Evolutionary conservation across 2,888 invertebrate species (phyloP), one percentile per base, ranked within the genome.

Genomic region (Tuta absoluta): DNA sequence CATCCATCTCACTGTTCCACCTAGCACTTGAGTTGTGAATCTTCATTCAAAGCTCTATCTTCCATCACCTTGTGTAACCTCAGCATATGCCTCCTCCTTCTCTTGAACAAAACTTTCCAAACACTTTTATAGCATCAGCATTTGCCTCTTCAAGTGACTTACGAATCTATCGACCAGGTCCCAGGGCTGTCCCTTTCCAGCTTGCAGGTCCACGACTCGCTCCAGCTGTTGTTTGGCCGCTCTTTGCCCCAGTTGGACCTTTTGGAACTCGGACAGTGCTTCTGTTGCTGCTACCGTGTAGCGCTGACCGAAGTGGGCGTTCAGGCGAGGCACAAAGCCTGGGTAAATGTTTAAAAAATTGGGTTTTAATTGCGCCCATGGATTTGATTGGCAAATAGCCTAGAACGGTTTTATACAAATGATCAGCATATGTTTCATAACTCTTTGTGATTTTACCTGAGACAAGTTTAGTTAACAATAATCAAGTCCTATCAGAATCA

Each of bases 231-330:
- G 93, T 37, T 90, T 81, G 1, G 93, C 94, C 11, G 93, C 93
- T 66, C 93, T 89, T 65, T 94, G 92, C 62, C 91, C 89, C 45
- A 93, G 81, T 80, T 94, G 94, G 14, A 93, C 78, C 66, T 87
- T 90, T 77, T 96, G 95, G 75, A 95, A 95, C 76, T 95, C 94
- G 0, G 95, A 94, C 28, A 96, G 80, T 0, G 94, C 95, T 79
- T 95, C 95, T 0, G 95, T 95, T 0, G 95, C 95, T 53, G 93
- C 92, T 8, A 95, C 94, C 1, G 94, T 93, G 81, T 93, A 96
- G 56, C 95, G 92, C 80, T 95, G 95, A 0, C 96, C 96, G 71
- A 93, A 93, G 77, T 93, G 93, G 3, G 92, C 93, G 75, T 93
- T 93, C 72, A 95, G 80, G 71, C 94, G 92, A 3, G 96, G 96